A percentile compares a stretch with the other conserved stretches of the same genome.
Evolutionary conservation across 2,797 vertebrate genomes (phyloP).

Genomic region (Coluber constrictor): DNA sequence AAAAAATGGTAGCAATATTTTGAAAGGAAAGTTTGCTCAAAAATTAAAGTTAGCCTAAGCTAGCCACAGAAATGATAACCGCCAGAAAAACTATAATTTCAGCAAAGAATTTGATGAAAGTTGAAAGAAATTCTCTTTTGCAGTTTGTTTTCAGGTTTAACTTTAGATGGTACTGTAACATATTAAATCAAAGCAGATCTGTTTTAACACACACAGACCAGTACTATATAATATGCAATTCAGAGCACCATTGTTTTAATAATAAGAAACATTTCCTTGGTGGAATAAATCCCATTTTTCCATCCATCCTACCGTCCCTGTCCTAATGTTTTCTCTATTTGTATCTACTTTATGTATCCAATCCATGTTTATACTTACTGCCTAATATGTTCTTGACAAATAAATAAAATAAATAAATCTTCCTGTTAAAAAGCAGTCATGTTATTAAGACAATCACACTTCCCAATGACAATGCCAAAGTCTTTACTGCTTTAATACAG

Average conservation of each 20-base stretch:
- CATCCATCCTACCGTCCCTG: constrained; percentile 44
- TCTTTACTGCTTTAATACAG: constrained; percentile 69
- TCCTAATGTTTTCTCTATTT: too few species aligned
- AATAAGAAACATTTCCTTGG: constrained; percentile 64
- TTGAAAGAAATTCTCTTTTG: not conserved
- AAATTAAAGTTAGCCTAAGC: not conserved
- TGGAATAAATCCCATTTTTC: constrained; percentile 72
- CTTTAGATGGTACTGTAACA: not conserved
- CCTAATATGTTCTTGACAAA: too few species aligned
- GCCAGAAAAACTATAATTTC: not conserved
- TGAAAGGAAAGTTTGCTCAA: not conserved
- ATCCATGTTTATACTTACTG: too few species aligned
- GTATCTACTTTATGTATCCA: too few species aligned
- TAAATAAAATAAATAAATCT: constrained; percentile 34
- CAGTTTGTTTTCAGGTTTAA: not conserved
- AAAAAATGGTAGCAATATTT: not conserved
- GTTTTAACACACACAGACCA: constrained; percentile 45
- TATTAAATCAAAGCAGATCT: not conserved
- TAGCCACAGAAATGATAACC: not conserved
- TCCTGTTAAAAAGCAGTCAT: constrained; percentile 76
- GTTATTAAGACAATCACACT: constrained; percentile 77
- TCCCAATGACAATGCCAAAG: constrained; percentile 70
- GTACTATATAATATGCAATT: constrained; percentile 67
- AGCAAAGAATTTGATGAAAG: not conserved
- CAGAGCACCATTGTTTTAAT: constrained; percentile 68